These are phyloP conservation scores for Metalampra italica DNA, from an alignment of 2,888 invertebrate species.

Conservation along the genomic window DNA sequence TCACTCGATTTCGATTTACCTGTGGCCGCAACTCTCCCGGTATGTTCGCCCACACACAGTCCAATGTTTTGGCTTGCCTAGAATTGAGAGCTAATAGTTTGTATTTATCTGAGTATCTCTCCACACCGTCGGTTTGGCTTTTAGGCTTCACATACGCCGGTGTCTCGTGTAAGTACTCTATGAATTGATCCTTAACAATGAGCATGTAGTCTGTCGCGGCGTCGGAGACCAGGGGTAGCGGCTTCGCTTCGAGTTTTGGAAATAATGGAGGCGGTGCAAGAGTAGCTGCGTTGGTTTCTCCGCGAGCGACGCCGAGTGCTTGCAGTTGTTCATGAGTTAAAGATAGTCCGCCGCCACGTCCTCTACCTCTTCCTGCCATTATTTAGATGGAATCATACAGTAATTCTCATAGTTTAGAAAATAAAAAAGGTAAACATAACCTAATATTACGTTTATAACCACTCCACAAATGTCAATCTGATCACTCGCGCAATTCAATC, in stretches of 20 bases:
- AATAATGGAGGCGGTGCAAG: conserved; percentile 79
- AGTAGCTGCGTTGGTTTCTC: conserved; percentile 74
- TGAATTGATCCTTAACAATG: conserved; percentile 84
- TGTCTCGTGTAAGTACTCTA: conserved; percentile 84
- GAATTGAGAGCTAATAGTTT: conserved; percentile 70
- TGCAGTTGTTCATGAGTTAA: conserved; percentile 78
- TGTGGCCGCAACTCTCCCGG: conserved; percentile 81
- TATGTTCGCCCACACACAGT: conserved; percentile 80
- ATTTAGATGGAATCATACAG: background rate
- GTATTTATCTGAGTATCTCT: conserved; percentile 79
- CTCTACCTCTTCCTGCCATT: conserved; percentile 72
- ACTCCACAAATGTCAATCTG: no score
- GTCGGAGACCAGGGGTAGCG: conserved; percentile 70
- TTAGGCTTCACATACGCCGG: conserved; percentile 78
- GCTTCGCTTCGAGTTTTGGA: conserved; percentile 78
- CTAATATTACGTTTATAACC: no score
- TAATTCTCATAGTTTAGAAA: no score
- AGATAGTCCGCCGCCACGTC: conserved; percentile 69
- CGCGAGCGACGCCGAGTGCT: conserved; percentile 74
- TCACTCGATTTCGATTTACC: conserved; percentile 46
- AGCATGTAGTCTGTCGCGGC: conserved; percentile 83
- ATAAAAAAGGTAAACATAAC: no score
- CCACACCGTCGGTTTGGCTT: conserved; percentile 66
- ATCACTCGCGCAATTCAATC: no score
- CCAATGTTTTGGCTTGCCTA: conserved; percentile 60